Conservation (phyloP, 2,113 vertebrate genomes). For the Leptobrachium ailaonicum region DNA sequence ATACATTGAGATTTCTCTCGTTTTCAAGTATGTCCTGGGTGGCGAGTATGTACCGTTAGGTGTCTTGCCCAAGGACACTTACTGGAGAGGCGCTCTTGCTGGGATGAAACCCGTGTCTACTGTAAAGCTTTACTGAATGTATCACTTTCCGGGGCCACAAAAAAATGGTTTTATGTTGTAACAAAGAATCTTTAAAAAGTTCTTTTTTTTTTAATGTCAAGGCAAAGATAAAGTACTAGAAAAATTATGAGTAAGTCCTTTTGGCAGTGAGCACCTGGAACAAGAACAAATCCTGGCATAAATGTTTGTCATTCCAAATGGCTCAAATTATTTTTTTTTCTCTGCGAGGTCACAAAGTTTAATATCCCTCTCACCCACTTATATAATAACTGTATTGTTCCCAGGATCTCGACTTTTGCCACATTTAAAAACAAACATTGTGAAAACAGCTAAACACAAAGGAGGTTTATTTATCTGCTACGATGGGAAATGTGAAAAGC, state of each 20-base stretch:
- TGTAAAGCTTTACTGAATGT: too few species aligned
- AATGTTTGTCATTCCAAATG: background rate
- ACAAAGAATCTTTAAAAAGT: too few species aligned
- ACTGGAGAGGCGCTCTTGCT: too few species aligned
- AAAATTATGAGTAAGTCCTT: constrained; percentile 12
- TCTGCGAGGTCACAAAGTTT: constrained; percentile 10
- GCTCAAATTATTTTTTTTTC: constrained; percentile 14
- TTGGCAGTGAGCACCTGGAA: background rate
- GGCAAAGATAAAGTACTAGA: background rate
- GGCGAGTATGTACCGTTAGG: too few species aligned
- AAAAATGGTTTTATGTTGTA: too few species aligned
- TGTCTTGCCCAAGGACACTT: too few species aligned
- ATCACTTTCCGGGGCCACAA: too few species aligned
- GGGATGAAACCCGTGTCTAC: too few species aligned
- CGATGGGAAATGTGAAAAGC: too few species aligned
- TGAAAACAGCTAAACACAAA: background rate
- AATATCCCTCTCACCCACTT: background rate
- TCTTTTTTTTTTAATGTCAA: background rate
- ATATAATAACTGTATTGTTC: constrained; percentile 22
- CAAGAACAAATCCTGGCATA: constrained; percentile 23
- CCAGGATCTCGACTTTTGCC: background rate
- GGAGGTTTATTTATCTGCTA: too few species aligned
- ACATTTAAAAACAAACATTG: constrained; percentile 4
- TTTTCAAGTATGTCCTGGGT: too few species aligned
- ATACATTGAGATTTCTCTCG: too few species aligned